Evolutionary conservation across 2,113 vertebrate genomes (phyloP).

Genomic region (Tapirus terrestris): DNA sequence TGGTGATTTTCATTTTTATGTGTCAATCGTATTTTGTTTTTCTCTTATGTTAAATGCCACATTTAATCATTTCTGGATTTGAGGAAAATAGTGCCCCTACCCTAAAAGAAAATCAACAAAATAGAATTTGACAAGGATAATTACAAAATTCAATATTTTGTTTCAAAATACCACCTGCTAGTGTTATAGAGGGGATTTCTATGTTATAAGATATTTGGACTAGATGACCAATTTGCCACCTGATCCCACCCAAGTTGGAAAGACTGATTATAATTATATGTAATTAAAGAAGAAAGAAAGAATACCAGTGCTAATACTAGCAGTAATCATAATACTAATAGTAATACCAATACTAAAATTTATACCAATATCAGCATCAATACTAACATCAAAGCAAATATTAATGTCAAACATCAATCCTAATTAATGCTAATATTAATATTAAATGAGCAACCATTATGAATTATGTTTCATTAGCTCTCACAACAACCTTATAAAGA

Average conservation of each 20-base stretch:
- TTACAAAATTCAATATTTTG: not conserved
- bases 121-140: not conserved
- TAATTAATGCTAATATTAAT: not conserved
- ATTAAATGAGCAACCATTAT: not conserved
- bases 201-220: not conserved
- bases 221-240: not conserved
- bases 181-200: not conserved
- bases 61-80: not conserved
- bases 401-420: not conserved
- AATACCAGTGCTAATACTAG: not conserved
- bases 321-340: not conserved
- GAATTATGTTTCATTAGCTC: not conserved
- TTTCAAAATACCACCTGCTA: not conserved
- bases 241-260: not conserved
- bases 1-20: conserved; percentile 27
- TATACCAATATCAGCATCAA: not conserved
- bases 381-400: not conserved
- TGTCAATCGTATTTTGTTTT: not conserved
- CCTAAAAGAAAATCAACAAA: conserved; percentile 31
- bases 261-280: not conserved
- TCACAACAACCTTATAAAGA: not conserved
- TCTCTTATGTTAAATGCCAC: not conserved
- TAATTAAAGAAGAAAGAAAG: not conserved
- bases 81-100: not conserved
- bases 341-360: not conserved